A percentile compares a stretch with the other conserved stretches of the same genome.
phyloP scores from a whole-genome alignment of 2,888 invertebrate species.

The Drosophila anomalata region DNA sequence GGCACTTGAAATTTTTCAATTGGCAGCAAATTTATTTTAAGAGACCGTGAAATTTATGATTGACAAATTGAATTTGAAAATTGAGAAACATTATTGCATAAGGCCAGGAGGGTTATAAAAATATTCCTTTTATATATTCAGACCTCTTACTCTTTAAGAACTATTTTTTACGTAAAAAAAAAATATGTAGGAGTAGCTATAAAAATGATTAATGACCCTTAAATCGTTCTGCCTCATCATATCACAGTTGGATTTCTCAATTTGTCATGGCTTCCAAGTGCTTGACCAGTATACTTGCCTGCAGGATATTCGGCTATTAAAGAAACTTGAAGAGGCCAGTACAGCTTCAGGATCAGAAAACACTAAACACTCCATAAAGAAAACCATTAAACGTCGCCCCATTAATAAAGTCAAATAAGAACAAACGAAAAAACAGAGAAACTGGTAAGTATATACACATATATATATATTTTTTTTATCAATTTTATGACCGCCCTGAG shows the following conservation, averaged over 20 bases:
- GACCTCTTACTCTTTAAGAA: conserved; percentile 10
- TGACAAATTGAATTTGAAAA: conserved; percentile 81
- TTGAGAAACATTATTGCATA: conserved; percentile 66
- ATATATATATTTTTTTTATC: conserved; percentile 59
- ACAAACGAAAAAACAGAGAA: conserved; percentile 34
- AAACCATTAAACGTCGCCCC: conserved; percentile 65
- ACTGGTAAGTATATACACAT: conserved; percentile 40
- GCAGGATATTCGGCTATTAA: conserved; percentile 48
- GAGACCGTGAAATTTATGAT: conserved; percentile 81
- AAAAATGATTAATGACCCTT: conserved; percentile 78
- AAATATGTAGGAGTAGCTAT: conserved; percentile 23
- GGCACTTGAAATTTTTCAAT: conserved; percentile 70
- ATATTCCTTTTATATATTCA: conserved; percentile 4
- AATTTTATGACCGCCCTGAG: conserved; percentile 68
- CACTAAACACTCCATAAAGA: conserved; percentile 82
- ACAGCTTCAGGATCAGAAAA: conserved; percentile 64
- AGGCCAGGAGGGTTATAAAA: background rate
- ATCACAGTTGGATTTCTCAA: conserved; percentile 11
- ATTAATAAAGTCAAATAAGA: conserved; percentile 47
- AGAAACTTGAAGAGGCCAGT: conserved; percentile 44
- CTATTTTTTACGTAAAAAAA: conserved; percentile 1
- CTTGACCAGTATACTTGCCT: conserved; percentile 51
- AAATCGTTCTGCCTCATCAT: conserved; percentile 35
- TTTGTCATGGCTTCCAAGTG: conserved; percentile 41
- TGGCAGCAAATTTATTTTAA: conserved; percentile 79